Conservation (phyloP, 2,888 invertebrate genomes). For the Eristalis intricaria region DNA sequence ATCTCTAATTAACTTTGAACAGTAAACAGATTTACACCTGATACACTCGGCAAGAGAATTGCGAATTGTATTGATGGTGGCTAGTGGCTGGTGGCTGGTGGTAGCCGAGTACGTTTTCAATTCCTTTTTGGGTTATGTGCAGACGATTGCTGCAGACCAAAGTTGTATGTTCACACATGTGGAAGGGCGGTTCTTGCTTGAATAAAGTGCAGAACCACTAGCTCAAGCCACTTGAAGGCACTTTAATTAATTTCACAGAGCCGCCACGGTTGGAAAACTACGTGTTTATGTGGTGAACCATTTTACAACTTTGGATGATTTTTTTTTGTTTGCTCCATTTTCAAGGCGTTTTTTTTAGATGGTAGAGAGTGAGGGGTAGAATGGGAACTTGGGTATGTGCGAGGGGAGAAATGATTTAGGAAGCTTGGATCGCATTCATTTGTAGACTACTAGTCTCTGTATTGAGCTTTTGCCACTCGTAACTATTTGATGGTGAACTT, state of each 20-base stretch:
- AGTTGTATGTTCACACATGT: conserved; percentile 6
- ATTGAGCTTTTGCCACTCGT: no score
- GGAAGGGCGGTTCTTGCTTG: not conserved
- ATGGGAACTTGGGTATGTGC: not conserved
- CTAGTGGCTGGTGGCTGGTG: no score
- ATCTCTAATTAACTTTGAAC: conserved; percentile 50
- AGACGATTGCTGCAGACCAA: not conserved
- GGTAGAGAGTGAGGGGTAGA: not conserved
- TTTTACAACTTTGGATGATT: not conserved
- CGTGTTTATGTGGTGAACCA: not conserved
- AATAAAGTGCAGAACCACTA: not conserved
- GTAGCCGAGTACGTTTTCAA: not conserved
- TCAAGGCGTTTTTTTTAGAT: not conserved
- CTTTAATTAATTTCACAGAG: not conserved
- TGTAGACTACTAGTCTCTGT: no score
- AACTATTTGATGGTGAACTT: no score
- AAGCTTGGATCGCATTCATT: no score
- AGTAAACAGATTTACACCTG: conserved; percentile 36
- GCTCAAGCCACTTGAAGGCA: not conserved
- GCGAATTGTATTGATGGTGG: not conserved
- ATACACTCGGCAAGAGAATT: not conserved
- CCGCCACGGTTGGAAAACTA: not conserved
- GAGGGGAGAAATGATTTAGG: not conserved
- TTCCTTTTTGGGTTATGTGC: not conserved
- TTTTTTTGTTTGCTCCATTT: not conserved